Percentiles rank a stretch among this genome's conserved stretches.
These are phyloP conservation scores for Torymus auratus DNA, from an alignment of 2,888 invertebrate species.

Conservation along the genomic window DNA sequence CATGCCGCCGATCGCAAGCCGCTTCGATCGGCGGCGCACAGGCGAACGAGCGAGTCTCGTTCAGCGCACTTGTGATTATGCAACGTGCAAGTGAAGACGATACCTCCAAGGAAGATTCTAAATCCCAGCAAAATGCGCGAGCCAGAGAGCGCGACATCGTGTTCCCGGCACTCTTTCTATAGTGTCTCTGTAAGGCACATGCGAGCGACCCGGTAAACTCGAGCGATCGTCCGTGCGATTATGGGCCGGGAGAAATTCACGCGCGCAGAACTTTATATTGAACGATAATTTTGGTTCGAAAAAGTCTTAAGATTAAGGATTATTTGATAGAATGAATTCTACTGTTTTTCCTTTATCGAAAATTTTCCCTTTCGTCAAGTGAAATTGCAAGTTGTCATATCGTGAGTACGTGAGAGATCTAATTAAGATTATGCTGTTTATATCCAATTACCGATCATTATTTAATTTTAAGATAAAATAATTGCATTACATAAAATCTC, in stretches of 20 bases:
- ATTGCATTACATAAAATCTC: neutral
- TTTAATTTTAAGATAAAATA: no score
- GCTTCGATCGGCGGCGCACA: conserved; percentile 15
- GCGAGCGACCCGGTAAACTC: conserved; percentile 28
- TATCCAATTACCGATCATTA: no score
- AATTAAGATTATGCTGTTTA: no score
- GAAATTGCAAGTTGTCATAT: no score
- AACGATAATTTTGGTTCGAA: no score
- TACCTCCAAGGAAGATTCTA: conserved; percentile 32
- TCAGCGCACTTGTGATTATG: conserved; percentile 35
- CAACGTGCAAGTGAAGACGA: conserved; percentile 42
- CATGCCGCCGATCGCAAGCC: conserved; percentile 34
- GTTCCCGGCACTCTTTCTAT: neutral
- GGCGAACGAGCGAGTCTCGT: conserved; percentile 53
- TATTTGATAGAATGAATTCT: no score
- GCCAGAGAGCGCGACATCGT: conserved; percentile 9
- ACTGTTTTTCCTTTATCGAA: neutral
- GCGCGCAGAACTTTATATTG: no score
- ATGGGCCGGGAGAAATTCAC: no score
- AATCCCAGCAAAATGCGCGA: conserved; percentile 22
- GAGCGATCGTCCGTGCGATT: conserved; percentile 15
- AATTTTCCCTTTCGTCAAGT: neutral
- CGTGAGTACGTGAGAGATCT: no score
- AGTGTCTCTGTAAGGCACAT: conserved; percentile 20
- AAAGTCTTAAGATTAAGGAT: no score